Base-by-base conservation (phyloP, 2,113 vertebrate species). In the Bubo scandiacus region DNA sequence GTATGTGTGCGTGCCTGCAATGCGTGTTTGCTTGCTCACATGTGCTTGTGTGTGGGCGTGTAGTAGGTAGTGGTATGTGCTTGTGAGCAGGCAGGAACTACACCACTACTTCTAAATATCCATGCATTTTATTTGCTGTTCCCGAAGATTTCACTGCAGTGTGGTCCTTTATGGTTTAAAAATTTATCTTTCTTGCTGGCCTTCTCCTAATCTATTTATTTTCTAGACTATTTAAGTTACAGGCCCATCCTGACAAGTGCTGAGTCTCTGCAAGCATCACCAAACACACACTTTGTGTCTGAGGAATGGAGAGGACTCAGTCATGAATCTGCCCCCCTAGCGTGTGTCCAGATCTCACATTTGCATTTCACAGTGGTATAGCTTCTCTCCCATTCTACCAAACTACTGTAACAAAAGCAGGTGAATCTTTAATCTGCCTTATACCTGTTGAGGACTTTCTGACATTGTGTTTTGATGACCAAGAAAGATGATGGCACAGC, bases 121-220 rank as follows among this genome's bases (percentile, higher is more conserved):
- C 43, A 11, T 3, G 5, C 3, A 0, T 54, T 91, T 81, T 27
- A 6, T 38, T 38, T 10, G 23, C 3, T 10, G 4, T 26, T 51
- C 62, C 54, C 6, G 38, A 49, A 61, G 45, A 5, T 80, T 92
- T 70, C 40, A 26, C 40, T n/a, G 15, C 10, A 4, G 5, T 0
- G 0, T 9, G 5, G 38, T 12, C 65, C 52, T 36, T 71, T 18
- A 2, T 7, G 11, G 7, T 52, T 72, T 71, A 23, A 82, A 92
- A 83, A 32, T 0, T 0, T 8, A 12, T 22, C 8, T 51, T 1
- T 71, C 9, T 15, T 10, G 3, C 36, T 17, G 13, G 30, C 34
- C 30, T 81, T 47, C 26, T 59, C 7, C 12, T 4, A 9, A 22
- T 34, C 8, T 14, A 11, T 63, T 62, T 62, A 4, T 67, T 68